Base-by-base conservation (phyloP, 1,140 invertebrate species). In the Vanessa tameamea region DNA sequence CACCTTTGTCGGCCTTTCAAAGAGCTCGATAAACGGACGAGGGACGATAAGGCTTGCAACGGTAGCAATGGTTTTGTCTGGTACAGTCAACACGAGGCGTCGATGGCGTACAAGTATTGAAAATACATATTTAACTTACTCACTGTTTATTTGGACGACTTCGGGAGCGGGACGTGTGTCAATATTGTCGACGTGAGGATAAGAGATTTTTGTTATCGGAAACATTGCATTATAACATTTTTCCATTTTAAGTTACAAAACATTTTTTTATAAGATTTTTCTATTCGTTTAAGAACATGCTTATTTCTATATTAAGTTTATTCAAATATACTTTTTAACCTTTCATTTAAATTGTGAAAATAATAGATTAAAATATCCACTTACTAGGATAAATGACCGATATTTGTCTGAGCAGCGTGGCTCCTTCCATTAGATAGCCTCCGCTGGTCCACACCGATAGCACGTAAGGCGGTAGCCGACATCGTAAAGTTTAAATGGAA, bases 401-500 rank as follows among this genome's bases (percentile, higher is more conserved):
- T 61, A 61, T 37, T 37, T 61, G 55, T 59, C 23, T 2, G 23
- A 37, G 26, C 55, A 14, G 55, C 63, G 16, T 64, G 20, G 63
- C 63, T 64, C 20, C 11, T 57, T 68, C 66, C 66, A 68, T 68
- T 68, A 68, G 66, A 47, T 68, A 55, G 69, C 70, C 69, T 61
- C 26, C 69, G 64, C 69, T 76, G 65, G n/a, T n/a, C 51, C 14
- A 63, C 55, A 14, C 26, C 69, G 76, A 70, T 80, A 80, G 8
- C 53, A 90, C 89, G 90, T 91, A 92, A 90, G 89, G 86, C 88
- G 76, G 90, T 92, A 92, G 90, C 90, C 79, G 84, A 69, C 81
- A 82, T 91, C 89, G 88, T 92, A 91, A 92, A 92, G 69, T 88
- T 89, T 91, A 91, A 92, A 92, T 90, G 89, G 90, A 82, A 81